A percentile compares a stretch with the other conserved stretches of the same genome.
These are phyloP conservation scores for Pollenia amentaria DNA, from an alignment of 2,888 invertebrate species.

Conservation along the genomic window DNA sequence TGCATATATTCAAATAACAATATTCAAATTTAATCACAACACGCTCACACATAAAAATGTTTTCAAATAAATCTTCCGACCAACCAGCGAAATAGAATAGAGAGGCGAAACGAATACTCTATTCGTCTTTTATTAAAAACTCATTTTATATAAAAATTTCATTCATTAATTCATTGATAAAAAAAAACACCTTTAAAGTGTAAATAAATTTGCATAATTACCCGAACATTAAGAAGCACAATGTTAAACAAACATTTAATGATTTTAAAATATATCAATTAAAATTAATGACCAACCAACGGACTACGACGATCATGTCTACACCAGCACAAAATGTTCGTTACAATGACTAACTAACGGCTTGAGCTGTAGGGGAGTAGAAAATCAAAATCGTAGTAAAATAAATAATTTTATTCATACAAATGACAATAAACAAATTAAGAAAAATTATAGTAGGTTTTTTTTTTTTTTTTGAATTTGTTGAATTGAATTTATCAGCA, in stretches of 20 bases:
- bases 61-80: conserved; percentile 15
- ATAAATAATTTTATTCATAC: neutral
- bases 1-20: too few species aligned
- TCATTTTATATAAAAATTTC: conserved; percentile 12
- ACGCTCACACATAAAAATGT: conserved; percentile 29
- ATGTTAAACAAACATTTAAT: conserved; percentile 40
- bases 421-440: conserved; percentile 17
- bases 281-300: conserved; percentile 34
- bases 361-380: conserved; percentile 4
- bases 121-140: conserved; percentile 8
- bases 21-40: conserved; percentile 37
- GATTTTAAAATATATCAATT: conserved; percentile 35
- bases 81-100: neutral
- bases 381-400: conserved; percentile 13
- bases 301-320: too few species aligned
- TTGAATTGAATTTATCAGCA: conserved; percentile 27
- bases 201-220: conserved; percentile 60
- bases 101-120: neutral
- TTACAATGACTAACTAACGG: conserved; percentile 10
- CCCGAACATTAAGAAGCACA: conserved; percentile 10
- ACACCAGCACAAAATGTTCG: neutral
- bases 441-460: conserved; percentile 22
- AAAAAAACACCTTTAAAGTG: conserved; percentile 38
- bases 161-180: conserved; percentile 45
- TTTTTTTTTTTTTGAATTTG: neutral